Base-by-base conservation (phyloP, 1,140 invertebrate genomes). In the Meloidogyne exigua region DNA sequence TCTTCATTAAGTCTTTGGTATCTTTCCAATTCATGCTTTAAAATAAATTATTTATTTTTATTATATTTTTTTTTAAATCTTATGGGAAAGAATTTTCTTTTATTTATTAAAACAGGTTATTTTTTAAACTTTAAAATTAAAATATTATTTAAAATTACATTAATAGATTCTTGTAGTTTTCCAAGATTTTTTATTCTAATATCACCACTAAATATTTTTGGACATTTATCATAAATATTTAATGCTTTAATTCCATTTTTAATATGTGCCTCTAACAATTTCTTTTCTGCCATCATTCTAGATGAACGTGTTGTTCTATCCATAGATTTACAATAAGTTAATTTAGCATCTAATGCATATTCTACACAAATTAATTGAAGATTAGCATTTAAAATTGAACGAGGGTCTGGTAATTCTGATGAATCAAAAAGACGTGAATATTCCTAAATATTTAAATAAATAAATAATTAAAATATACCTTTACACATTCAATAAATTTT, bases 271-370 rank as follows among this genome's bases (percentile, higher is more conserved):
- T 87, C 86, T 9, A 80, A 77, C 13, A 87, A 76, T 63, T 82
- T 85, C 74, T 87, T 87, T 68, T 87, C 85, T n/a, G 86, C 77
- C 76, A 87, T 83, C 86, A 87, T 87, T 44, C 83, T 32, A 36
- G 78, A 67, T 4, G 75, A 78, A 25, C 68, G 66, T 32, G 85
- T 87, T 12, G 28, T 75, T 71, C 82, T 72, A 44, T 82, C 81
- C 81, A 82, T 82, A 21, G 64, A 76, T 64, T 72, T 62, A 68
- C 79, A 81, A 44, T 82, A 82, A 0, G 74, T 65, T 26, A 80
- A 69, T 79, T 85, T 83, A 4, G 81, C 82, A 71, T 83, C 83
- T 15, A 76, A 21, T 26, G 79, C 75, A 71, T 79, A 72, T 36
- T 84, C 79, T 10, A 76, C 63, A 67, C 75, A 84, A 49, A 76